Evolutionary conservation across 2,113 vertebrate genomes (phyloP), one percentile per base, ranked within the genome.

Genomic region (Dipodomys stephensi): DNA sequence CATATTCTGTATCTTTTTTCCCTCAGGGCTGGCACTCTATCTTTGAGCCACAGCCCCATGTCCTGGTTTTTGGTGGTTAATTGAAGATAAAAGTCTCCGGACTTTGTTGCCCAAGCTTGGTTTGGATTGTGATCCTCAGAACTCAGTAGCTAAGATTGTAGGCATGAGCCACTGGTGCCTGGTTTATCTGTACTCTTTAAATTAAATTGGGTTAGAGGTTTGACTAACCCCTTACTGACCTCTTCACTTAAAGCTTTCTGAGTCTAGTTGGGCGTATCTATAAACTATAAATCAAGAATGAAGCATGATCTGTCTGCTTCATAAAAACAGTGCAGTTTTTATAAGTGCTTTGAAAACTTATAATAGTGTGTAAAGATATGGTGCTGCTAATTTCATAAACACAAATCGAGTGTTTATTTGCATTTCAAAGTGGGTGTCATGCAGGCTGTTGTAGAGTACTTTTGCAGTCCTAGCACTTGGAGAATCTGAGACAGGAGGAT

Each of bases 231-330:
- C 18, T 62, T 85, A 39, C 16, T 32, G 35, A 35, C 19, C 60
- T 81, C 77, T 80, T 32, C 35, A 13, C 15, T 83, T 68, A n/a
- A 69, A 49, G 6, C 35, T 88, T 79, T 69, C 49, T 89, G 25
- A 53, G 28, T 68, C 76, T 64, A 32, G 22, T 73, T 93, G 83
- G 68, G n/a, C 53, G 8, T 19, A 0, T 35, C 46, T 91, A 9
- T 96, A 90, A 94, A 93, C 57, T 62, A 11, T 96, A 90, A 94
- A 93, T 57, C 57, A 27, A 8, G 0, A 4, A 22, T 22, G 65
- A 64, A 85, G 65, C 86, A 35, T 82, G 28, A 65, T 13, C 44
- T 62, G 65, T 83, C 71, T 30, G 46, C 68, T 90, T 92, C 60
- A 6, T 91, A 49, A 90, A 87, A 71, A 8, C 39, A 62, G 12